A percentile compares a stretch with the other conserved stretches of the same genome.
Conservation (phyloP, 2,113 vertebrate species). For the Cricetomys ansorgei region DNA sequence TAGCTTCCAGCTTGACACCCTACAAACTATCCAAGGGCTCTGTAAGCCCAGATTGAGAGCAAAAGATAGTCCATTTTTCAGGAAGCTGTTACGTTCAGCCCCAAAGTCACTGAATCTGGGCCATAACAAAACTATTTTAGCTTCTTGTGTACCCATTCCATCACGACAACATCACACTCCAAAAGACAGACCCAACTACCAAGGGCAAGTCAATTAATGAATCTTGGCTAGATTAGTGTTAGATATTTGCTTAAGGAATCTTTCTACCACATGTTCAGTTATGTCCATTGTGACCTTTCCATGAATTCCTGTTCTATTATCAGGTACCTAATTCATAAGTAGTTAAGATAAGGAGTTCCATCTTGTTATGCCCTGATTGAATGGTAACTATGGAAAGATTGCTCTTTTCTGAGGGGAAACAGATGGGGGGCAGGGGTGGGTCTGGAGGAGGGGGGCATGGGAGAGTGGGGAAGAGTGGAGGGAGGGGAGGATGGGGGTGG, state of each 20-base stretch:
- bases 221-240: background rate
- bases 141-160: background rate
- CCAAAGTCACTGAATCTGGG: conserved; percentile 11
- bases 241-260: background rate
- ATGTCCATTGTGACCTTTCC: background rate
- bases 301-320: background rate
- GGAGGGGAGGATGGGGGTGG: too few relatives aligned
- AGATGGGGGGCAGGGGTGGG: too few relatives aligned
- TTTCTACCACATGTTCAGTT: background rate
- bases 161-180: background rate
- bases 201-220: background rate
- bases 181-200: background rate
- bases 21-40: background rate
- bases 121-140: background rate
- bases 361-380: too few relatives aligned
- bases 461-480: too few relatives aligned
- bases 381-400: too few relatives aligned
- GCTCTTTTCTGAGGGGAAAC: too few relatives aligned
- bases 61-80: background rate
- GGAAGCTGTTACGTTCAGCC: background rate
- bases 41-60: background rate
- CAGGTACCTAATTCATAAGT: background rate
- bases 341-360: background rate
- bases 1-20: background rate
- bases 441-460: too few relatives aligned